Evolutionary conservation across 2,113 vertebrate genomes (phyloP).

Genomic region (Tetrao urogallus): DNA sequence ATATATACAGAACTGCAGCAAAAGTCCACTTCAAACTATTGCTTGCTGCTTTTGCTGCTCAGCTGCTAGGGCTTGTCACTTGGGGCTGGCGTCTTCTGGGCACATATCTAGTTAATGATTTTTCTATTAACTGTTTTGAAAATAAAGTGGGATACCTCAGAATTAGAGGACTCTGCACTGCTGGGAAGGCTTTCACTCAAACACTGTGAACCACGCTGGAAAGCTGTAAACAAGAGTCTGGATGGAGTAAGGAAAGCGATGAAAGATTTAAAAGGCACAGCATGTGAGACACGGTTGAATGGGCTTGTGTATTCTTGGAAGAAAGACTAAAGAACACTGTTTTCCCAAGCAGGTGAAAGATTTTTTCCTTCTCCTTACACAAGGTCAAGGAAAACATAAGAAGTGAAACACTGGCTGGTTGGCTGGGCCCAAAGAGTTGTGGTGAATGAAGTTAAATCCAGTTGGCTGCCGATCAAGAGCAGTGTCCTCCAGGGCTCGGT

Average conservation of each 20-base stretch:
- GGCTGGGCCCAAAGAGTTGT: no score
- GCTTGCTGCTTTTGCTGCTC: background rate
- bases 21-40: background rate
- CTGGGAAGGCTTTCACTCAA: background rate
- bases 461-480: no score
- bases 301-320: background rate
- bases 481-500: no score
- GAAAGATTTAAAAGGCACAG: background rate
- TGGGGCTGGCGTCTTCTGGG: background rate
- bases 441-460: no score
- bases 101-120: background rate
- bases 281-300: background rate
- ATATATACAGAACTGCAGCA: background rate
- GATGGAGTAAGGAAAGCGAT: background rate
- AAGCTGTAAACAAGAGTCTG: background rate
- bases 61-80: constrained; percentile 13
- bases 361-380: background rate
- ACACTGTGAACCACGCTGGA: background rate
- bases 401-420: no score
- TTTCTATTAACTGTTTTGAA: constrained; percentile 4
- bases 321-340: background rate
- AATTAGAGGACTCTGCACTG: background rate
- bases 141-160: background rate
- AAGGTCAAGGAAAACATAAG: background rate
- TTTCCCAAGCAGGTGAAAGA: background rate